phyloP scores from a whole-genome alignment of 2,113 vertebrate genomes.

The Eptesicus fuscus region DNA sequence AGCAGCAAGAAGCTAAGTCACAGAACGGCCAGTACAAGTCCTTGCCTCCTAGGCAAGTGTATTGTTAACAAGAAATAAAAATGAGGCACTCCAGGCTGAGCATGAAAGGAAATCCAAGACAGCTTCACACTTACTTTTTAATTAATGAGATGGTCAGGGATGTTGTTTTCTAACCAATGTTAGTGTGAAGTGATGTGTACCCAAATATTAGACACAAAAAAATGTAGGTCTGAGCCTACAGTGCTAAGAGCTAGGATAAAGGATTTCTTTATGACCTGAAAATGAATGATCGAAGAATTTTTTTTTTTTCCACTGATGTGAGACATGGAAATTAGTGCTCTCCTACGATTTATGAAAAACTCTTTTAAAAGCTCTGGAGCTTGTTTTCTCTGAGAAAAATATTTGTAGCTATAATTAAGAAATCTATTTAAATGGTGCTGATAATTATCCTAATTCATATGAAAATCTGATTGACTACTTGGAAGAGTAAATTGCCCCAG shows the following conservation, averaged over 20 bases:
- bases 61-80: conserved; percentile 15
- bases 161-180: not conserved
- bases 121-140: not conserved
- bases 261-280: not conserved
- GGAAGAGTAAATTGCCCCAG: not conserved
- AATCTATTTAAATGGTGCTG: conserved; percentile 49
- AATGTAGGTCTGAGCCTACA: not conserved
- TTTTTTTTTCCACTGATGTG: not conserved
- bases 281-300: not conserved
- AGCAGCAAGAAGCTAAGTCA: not conserved
- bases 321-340: conserved; percentile 40
- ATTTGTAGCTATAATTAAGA: conserved; percentile 52
- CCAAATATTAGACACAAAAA: not conserved
- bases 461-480: conserved; percentile 40
- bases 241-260: not conserved
- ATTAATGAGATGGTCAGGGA: conserved; percentile 2
- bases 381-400: conserved; percentile 47
- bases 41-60: not conserved
- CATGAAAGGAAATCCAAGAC: not conserved
- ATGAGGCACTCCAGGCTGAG: not conserved
- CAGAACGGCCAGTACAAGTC: not conserved
- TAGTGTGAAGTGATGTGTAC: not conserved
- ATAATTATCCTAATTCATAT: conserved; percentile 31
- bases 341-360: conserved; percentile 37
- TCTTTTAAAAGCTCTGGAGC: conserved; percentile 57